phyloP scores from a whole-genome alignment of 2,888 invertebrate species.

The Prosapia bicincta region DNA sequence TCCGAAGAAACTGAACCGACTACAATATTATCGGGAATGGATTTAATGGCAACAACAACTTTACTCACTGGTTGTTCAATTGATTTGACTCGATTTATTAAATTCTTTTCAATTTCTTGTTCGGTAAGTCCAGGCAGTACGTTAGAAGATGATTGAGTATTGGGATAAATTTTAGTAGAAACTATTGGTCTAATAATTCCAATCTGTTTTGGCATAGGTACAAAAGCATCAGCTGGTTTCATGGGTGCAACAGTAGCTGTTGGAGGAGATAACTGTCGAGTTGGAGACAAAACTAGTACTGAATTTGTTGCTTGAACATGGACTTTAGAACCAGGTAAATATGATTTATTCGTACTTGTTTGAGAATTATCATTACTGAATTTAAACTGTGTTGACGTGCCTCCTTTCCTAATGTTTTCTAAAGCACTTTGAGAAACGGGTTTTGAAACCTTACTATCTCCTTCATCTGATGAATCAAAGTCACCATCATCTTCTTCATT shows the following conservation, averaged over 20 bases:
- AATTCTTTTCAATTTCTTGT: constrained; percentile 64
- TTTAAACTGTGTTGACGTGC: constrained; percentile 61
- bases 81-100: constrained; percentile 63
- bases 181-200: constrained; percentile 53
- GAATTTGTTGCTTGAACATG: constrained; percentile 24
- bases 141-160: constrained; percentile 39
- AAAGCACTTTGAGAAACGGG: constrained; percentile 47
- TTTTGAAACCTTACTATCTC: constrained; percentile 14
- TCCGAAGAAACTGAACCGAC: constrained; percentile 30
- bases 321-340: constrained; percentile 35
- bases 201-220: constrained; percentile 49
- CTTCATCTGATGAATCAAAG: constrained; percentile 13
- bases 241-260: constrained; percentile 10
- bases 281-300: constrained; percentile 13
- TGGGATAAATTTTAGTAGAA: constrained; percentile 46
- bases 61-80: constrained; percentile 51
- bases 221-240: constrained; percentile 29
- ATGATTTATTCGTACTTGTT: constrained; percentile 33
- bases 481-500: constrained; percentile 17
- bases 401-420: constrained; percentile 65
- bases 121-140: constrained; percentile 49
- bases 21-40: constrained; percentile 29
- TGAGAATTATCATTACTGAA: constrained; percentile 25
- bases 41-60: constrained; percentile 48
- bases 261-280: constrained; percentile 11